Evolutionary conservation across 2,888 invertebrate species (phyloP), one percentile per base, ranked within the genome.

Genomic region (Trachelus tabidus): DNA sequence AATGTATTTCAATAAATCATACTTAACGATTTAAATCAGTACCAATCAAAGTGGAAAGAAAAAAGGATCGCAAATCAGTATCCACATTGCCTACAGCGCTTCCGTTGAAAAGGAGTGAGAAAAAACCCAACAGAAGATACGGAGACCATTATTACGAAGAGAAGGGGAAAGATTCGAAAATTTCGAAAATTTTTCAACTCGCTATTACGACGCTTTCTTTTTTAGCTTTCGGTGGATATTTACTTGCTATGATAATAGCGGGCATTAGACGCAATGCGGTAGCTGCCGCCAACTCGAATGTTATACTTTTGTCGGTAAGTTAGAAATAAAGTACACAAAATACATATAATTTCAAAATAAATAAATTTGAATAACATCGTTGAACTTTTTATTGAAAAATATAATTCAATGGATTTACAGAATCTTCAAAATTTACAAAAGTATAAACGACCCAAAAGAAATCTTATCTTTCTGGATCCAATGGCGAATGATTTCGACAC

Each of bases 151-250:
- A 93, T 77, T 93, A 93, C 87, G 93, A 93, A 11, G 91, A 90
- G 1, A 84, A 92, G 1, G 86, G 93, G 73, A 93, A 93, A 80
- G 93, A 94, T 35, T 93, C 94, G 4, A 95, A 95, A 89, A 92
- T 96, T 75, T 95, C 95, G 83, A 95, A 95, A 73, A 94, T 97
- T 76, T 97, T 97, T 87, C 95, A 96, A 81, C 93, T 96, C 83
- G 95, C 96, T 0, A 93, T 97, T 12, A 96, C 97, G 0, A 94
- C 96, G 0, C 91, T 97, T 76, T 95, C 97, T 0, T 97, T 97
- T 91, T 91, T 97, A 11, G 97, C 97, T 0, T 97, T 97, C 86
- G 97, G 96, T 0, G 97, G 97, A 1, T 97, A 97, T 88, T 91
- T 97, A 33, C 89, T 97, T 1, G 96, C 96, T 85, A 92, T 97